Evolutionary conservation across 2,113 vertebrate genomes (phyloP).

Genomic region (Clarias batrachus): DNA sequence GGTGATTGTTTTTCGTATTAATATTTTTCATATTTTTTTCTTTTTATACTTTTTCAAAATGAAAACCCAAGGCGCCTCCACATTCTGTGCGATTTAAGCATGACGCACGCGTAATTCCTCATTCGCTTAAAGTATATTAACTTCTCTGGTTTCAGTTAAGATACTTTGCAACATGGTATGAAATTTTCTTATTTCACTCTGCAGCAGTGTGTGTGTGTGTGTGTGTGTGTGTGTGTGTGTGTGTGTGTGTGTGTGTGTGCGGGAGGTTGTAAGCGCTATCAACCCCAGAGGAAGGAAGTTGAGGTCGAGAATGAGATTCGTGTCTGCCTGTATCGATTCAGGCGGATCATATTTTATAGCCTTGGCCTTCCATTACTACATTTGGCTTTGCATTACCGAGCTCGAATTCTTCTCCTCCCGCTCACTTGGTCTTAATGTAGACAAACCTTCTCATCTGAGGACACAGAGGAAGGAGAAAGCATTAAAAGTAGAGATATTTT

Average conservation of each 20-base stretch:
- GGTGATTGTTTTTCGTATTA: not conserved
- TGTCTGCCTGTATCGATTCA: constrained; percentile 33
- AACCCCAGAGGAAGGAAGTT: constrained; percentile 21
- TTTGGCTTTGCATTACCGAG: constrained; percentile 35
- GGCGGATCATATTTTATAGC: constrained; percentile 39
- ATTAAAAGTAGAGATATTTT: not conserved
- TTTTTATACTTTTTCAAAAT: not conserved
- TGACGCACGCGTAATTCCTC: not conserved
- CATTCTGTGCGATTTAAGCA: not conserved
- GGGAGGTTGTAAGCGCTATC: not conserved
- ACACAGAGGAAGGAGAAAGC: constrained; percentile 12
- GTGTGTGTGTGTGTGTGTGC: not conserved
- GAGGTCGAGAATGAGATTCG: constrained; percentile 20
- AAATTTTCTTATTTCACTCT: not conserved
- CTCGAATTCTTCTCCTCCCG: not conserved
- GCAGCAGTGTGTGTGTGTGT: not conserved
- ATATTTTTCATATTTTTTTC: not conserved
- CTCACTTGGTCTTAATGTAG: constrained; percentile 8
- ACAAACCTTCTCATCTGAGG: not conserved
- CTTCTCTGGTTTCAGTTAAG: not conserved
- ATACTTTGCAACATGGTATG: not conserved
- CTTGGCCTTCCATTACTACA: constrained; percentile 38
- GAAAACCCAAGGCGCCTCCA: not conserved
- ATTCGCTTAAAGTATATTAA: not conserved
- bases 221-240: not conserved